Evolutionary conservation across 2,797 vertebrate genomes (phyloP), one percentile per base, ranked within the genome.

Genomic region (Dendrocincla tyrannina): DNA sequence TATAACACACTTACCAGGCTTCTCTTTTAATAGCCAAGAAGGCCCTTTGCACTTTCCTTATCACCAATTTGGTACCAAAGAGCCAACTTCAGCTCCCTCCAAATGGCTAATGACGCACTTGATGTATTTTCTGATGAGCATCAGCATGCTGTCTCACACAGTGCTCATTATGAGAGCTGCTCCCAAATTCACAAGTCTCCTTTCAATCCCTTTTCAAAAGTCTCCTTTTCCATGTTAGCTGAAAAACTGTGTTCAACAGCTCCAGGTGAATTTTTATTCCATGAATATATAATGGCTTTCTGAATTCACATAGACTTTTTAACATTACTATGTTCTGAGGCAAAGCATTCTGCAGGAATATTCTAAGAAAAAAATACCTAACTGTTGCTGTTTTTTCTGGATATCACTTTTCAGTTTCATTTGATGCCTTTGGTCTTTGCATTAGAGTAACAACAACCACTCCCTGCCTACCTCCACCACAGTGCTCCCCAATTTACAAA

Each of bases 181-280:
- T 95, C 85, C 84, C 67, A 95, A 91, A 94, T 87, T 82, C 80
- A 85, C 82, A 89, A 85, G 76, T 17, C 58, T 72, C 64, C 75
- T 85, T 80, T 87, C 72, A 93, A 91, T 47, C 32, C 44, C 58
- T 92, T 91, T 89, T 83, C 58, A 92, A 85, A 96, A 94, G 56
- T 68, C 60, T 78, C 53, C 28, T 44, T 80, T 94, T 67, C 80
- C 67, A 82, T 18, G n/a, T 70, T 53, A 70, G 30, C 77, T 81
- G 63, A 82, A 90, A 93, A 94, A 66, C 25, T 53, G 35, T 41
- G 63, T 59, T 96, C 83, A 94, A 70, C 73, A 91, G 93, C 85
- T 86, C 90, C 80, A 88, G 91, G 67, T 88, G 70, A 91, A n/a
- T 86, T 94, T 93, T 93, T 85, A n/a, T 73, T 73, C 70, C 59